These are phyloP conservation scores for Mya arenaria DNA, from an alignment of 1,140 invertebrate species.

Conservation along the genomic window DNA sequence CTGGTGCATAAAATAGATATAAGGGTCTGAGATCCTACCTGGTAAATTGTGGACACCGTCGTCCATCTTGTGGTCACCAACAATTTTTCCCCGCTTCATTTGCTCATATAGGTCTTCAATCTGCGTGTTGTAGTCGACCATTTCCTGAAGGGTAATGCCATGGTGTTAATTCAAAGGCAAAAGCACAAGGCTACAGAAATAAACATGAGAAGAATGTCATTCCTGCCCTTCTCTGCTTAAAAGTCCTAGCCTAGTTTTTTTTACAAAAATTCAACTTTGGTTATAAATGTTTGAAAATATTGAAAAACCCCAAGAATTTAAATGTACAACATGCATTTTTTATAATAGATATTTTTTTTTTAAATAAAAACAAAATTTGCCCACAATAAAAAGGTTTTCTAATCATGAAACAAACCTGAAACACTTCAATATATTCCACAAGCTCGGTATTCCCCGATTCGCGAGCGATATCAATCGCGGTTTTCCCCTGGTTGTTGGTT, in stretches of 20 bases:
- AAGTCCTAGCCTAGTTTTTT: not conserved
- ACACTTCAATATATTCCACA: constrained; percentile 19
- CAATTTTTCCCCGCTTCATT: not conserved
- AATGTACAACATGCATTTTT: not conserved
- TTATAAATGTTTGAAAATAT: not conserved
- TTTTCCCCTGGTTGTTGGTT: constrained; percentile 13
- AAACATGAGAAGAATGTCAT: not conserved
- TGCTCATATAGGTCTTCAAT: constrained; percentile 33
- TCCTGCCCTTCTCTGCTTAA: too few species aligned
- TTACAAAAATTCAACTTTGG: not conserved
- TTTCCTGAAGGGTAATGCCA: constrained; percentile 26
- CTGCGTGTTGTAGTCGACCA: constrained; percentile 41
- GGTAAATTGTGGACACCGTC: too few species aligned
- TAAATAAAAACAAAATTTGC: too few species aligned
- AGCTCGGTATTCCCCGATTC: constrained; percentile 31
- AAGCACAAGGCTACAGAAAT: not conserved
- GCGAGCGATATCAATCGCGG: constrained; percentile 9
- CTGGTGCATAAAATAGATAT: too few species aligned
- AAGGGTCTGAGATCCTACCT: too few species aligned
- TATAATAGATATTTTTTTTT: too few species aligned
- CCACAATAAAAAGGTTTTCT: not conserved
- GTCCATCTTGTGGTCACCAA: not conserved
- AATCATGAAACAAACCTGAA: constrained; percentile 3
- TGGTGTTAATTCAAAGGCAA: not conserved
- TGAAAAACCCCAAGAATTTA: not conserved